A percentile compares a stretch with the other conserved stretches of the same genome.
Conservation (phyloP, 2,888 invertebrate genomes). For the Aporophyla nigra region DNA sequence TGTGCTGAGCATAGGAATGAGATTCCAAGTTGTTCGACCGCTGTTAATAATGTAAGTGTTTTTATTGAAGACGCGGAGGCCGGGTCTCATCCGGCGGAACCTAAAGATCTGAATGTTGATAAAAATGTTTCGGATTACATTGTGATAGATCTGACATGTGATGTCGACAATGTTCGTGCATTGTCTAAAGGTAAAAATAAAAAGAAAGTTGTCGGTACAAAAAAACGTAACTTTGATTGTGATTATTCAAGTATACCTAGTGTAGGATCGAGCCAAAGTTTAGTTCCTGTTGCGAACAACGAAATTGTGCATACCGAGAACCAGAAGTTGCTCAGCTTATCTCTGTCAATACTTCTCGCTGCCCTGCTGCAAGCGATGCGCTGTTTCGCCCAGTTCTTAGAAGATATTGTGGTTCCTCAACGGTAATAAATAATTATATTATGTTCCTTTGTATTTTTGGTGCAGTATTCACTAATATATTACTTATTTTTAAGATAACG, state of each 20-base stretch:
- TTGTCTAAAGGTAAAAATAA: slow-evolving; percentile 72
- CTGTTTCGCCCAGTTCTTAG: slow-evolving; percentile 92
- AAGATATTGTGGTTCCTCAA: slow-evolving; percentile 90
- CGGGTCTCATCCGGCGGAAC: slow-evolving; percentile 66
- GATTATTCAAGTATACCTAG: slow-evolving; percentile 82
- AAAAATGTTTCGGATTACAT: slow-evolving; percentile 80
- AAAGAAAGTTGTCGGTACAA: slow-evolving; percentile 76
- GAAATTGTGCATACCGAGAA: slow-evolving; percentile 85
- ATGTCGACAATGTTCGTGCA: slow-evolving; percentile 78
- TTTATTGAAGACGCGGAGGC: slow-evolving; percentile 72
- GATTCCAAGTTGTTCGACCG: slow-evolving; percentile 88
- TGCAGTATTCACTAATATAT: slow-evolving; percentile 84
- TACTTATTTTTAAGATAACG: slow-evolving; percentile 66
- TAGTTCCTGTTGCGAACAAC: slow-evolving; percentile 87
- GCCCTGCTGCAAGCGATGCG: slow-evolving; percentile 92
- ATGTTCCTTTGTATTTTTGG: slow-evolving; percentile 83
- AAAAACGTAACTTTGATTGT: slow-evolving; percentile 79
- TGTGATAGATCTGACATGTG: slow-evolving; percentile 88
- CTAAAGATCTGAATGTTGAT: slow-evolving; percentile 68
- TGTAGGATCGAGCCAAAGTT: slow-evolving; percentile 81
- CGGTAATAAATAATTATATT: slow-evolving; percentile 78
- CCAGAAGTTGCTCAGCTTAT: slow-evolving; percentile 91
- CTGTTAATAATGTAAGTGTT: slow-evolving; percentile 81
- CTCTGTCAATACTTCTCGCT: slow-evolving; percentile 91
- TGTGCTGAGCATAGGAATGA: slow-evolving; percentile 85